phyloP scores from a whole-genome alignment of 2,113 vertebrate genomes.

The Anarhynchus alexandrinus region DNA sequence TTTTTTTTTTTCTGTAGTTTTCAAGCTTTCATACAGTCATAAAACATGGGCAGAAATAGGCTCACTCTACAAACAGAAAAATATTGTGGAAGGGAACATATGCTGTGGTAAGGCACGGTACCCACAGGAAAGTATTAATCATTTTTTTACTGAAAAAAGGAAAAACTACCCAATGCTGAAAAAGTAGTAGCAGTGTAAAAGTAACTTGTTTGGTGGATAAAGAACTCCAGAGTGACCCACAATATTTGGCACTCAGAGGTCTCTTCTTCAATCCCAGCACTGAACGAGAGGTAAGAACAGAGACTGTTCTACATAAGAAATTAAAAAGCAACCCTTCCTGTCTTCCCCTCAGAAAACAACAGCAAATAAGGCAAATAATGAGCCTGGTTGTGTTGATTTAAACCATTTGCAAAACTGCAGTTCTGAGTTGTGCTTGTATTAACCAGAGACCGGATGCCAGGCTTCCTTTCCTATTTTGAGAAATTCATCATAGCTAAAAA shows the following conservation, averaged over 20 bases:
- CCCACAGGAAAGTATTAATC: background rate
- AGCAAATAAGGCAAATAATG: background rate
- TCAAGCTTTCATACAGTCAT: background rate
- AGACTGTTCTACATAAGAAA: background rate
- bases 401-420: background rate
- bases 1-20: background rate
- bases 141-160: background rate
- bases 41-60: background rate
- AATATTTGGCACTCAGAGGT: background rate
- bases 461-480: background rate
- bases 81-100: background rate
- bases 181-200: background rate
- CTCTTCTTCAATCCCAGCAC: background rate
- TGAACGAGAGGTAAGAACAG: background rate
- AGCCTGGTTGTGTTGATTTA: background rate
- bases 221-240: background rate
- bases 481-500: background rate
- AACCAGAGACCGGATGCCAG: background rate
- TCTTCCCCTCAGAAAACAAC: background rate
- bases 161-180: background rate
- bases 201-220: background rate
- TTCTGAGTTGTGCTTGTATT: background rate
- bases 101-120: background rate
- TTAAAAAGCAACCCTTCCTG: background rate
- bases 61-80: background rate